These are phyloP conservation scores for Champsocephalus esox DNA, from an alignment of 2,797 vertebrate species.

Conservation along the genomic window DNA sequence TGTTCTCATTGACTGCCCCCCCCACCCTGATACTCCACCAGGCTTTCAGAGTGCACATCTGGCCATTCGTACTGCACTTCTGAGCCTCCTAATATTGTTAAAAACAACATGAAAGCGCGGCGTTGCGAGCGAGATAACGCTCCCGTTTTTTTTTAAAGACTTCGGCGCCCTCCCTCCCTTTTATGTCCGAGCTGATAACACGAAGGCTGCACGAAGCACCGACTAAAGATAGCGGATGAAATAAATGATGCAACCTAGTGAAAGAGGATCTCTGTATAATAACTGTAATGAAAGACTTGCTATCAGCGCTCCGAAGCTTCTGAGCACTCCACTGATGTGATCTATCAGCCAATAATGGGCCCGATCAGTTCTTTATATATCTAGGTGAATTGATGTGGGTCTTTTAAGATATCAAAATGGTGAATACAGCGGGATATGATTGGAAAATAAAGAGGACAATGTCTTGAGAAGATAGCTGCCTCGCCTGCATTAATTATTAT, in stretches of 20 bases:
- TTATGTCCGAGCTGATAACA: slow-evolving; percentile 72
- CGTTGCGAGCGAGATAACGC: slow-evolving; percentile 47
- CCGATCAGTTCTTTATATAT: slow-evolving; percentile 59
- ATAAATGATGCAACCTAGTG: slow-evolving; percentile 78
- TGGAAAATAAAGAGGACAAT: slow-evolving; percentile 60
- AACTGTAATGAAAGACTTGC: slow-evolving; percentile 74
- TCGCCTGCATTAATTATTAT: slow-evolving; percentile 44
- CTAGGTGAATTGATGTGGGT: slow-evolving; percentile 67
- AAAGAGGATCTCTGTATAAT: slow-evolving; percentile 78
- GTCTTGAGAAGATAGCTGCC: slow-evolving; percentile 37
- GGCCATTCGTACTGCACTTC: slow-evolving; percentile 79
- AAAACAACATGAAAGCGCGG: slow-evolving; percentile 54
- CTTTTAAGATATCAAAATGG: slow-evolving; percentile 67
- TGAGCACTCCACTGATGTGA: slow-evolving; percentile 68
- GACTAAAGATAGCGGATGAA: slow-evolving; percentile 72
- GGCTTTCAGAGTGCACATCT: slow-evolving; percentile 83
- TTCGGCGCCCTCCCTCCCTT: slow-evolving; percentile 61
- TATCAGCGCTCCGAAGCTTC: slow-evolving; percentile 71
- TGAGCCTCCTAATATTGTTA: slow-evolving; percentile 17
- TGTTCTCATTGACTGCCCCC: slow-evolving; percentile 62
- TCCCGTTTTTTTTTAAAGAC: slow-evolving; percentile 14
- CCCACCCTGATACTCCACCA: slow-evolving; percentile 87
- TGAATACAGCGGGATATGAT: slow-evolving; percentile 59
- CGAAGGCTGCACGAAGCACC: slow-evolving; percentile 56
- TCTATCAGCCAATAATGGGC: slow-evolving; percentile 74